Evolutionary conservation across 2,113 vertebrate genomes (phyloP).

Genomic region (Eulemur rufifrons): DNA sequence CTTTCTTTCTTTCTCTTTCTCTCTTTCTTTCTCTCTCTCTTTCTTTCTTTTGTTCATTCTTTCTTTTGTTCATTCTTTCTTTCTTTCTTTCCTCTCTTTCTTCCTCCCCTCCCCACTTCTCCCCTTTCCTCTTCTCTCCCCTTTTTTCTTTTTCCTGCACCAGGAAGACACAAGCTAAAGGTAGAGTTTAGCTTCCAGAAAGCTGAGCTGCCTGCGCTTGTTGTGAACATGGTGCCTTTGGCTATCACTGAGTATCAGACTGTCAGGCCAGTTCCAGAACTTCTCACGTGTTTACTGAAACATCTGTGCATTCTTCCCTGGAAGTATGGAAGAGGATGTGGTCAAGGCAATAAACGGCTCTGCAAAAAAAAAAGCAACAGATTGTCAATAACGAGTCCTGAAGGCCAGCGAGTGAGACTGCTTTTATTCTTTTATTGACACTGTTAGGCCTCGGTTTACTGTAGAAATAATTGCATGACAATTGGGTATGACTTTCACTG

Average conservation of each 20-base stretch:
- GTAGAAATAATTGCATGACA: constrained; percentile 23
- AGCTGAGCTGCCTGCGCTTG: accelerated
- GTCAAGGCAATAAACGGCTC: neutral
- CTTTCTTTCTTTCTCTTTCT: no score
- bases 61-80: accelerated
- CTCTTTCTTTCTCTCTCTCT: accelerated
- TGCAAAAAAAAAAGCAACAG: neutral
- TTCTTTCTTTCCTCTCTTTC: no score
- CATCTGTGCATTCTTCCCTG: neutral
- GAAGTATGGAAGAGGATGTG: neutral
- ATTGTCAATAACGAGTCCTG: neutral
- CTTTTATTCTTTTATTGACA: neutral
- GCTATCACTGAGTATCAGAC: neutral
- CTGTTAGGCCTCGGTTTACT: neutral
- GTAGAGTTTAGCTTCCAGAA: neutral
- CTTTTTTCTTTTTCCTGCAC: neutral
- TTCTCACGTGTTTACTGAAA: neutral
- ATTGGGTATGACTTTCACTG: constrained; percentile 6
- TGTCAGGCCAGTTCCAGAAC: neutral
- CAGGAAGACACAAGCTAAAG: neutral
- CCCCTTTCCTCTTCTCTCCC: neutral
- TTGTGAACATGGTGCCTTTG: neutral
- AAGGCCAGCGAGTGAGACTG: neutral
- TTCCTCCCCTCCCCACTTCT: neutral
- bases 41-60: no score